A percentile compares a stretch with the other conserved stretches of the same genome.
phyloP scores from a whole-genome alignment of 2,797 vertebrate species.

The Pogoniulus pusillus region DNA sequence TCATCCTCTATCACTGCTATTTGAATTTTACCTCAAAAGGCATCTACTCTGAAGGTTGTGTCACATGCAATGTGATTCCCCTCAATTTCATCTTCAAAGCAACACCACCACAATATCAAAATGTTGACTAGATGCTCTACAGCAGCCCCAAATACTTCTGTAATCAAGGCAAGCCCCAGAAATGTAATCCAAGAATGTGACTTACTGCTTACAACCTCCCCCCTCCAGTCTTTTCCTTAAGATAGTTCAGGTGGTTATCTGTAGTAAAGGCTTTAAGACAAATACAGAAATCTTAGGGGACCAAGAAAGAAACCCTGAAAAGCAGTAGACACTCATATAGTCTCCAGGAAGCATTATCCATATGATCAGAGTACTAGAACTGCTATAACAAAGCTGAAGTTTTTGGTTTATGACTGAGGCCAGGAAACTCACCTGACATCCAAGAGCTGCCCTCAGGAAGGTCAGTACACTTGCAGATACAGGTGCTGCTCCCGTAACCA shows the following conservation, averaged over 20 bases:
- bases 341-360: not conserved
- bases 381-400: not conserved
- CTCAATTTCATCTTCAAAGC: not conserved
- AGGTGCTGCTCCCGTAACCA: slow-evolving; percentile 94
- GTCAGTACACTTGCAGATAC: slow-evolving; percentile 92
- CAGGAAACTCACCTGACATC: slow-evolving; percentile 88
- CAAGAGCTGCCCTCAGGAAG: slow-evolving; percentile 90
- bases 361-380: not conserved
- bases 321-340: not conserved
- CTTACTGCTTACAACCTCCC: not conserved
- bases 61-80: not conserved
- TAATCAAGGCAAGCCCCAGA: not conserved
- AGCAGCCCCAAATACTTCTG: not conserved
- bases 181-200: not conserved
- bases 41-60: not conserved
- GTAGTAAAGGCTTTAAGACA: not conserved
- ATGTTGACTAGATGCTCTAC: not conserved
- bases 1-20: not conserved
- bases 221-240: not conserved
- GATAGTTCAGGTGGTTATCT: not conserved
- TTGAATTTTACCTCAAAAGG: not conserved
- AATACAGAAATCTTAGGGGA: not conserved
- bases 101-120: not conserved
- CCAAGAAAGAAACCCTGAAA: not conserved
- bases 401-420: not conserved